Evolutionary conservation across 2,113 vertebrate genomes (phyloP), one percentile per base, ranked within the genome.

Genomic region (Tauraco erythrolophus): DNA sequence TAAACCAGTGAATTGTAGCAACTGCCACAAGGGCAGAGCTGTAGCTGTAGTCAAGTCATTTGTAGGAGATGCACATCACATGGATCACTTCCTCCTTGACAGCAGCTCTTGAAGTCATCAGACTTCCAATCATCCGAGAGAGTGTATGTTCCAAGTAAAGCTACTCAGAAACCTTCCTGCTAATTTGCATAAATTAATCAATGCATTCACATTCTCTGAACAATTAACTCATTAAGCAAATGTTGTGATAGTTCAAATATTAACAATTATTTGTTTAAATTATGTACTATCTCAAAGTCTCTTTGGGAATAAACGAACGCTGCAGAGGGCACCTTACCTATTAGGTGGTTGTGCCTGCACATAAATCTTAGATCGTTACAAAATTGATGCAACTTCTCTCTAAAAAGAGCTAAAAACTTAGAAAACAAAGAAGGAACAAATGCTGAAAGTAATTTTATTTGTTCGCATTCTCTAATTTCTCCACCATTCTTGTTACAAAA

Each of bases 1-100:
- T 84, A 98, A 98, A 94, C 25, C 94, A 96, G 50, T 89, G 75
- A 97, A 97, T 90, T 92, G 96, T 64, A 70, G 94, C 78, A 84
- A 64, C 25, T 80, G 71, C 74, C 84, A 93, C 84, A 86, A 93
- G 64, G 87, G 62, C 91, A 97, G 95, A 97, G 97, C 89, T 95
- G 92, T 33, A 94, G 89, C 91, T 96, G 79, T 31, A 85, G 76
- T 48, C 18, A 19, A 81, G 64, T 82, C 76, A 17, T 75, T 46
- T 89, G 93, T 8, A 96, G 95, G 94, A 88, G 96, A 94, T 72
- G 56, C 69, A 94, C 91, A 95, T 95, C 95, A 89, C 91, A 97
- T 45, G 92, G 92, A 95, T 95, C 96, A 89, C 95, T 95, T 75
- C 23, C 61, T 92, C 80, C 91, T 24, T 53, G 80, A 94, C 88